Evolutionary conservation across 2,113 vertebrate species (phyloP).

Genomic region (Misgurnus mizolepis): DNA sequence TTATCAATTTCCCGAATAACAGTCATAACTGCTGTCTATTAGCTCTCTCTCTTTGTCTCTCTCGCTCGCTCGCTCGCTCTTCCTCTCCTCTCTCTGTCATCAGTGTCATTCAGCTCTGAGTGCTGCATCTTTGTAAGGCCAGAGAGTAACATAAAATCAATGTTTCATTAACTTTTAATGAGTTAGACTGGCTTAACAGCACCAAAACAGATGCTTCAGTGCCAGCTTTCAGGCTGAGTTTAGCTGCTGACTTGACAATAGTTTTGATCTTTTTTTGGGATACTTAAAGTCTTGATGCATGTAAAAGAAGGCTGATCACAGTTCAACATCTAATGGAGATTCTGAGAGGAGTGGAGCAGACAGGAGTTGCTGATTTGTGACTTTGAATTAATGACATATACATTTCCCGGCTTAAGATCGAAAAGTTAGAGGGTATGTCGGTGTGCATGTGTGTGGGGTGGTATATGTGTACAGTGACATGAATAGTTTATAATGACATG

Average conservation of each 20-base stretch:
- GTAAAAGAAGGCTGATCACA: slow-evolving; percentile 24
- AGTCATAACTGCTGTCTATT: slow-evolving; percentile 70
- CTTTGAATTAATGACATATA: no score
- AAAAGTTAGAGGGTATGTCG: background rate
- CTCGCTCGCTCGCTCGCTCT: slow-evolving; percentile 78
- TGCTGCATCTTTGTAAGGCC: slow-evolving; percentile 68
- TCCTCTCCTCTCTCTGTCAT: slow-evolving; percentile 73
- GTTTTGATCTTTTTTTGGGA: slow-evolving; percentile 27
- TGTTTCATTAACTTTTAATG: slow-evolving; percentile 83
- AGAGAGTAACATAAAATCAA: slow-evolving; percentile 79
- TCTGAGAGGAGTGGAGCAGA: background rate
- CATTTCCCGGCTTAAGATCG: background rate
- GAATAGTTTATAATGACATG: no score
- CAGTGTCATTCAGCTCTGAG: slow-evolving; percentile 70
- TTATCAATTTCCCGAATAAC: slow-evolving; percentile 68
- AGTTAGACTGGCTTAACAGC: slow-evolving; percentile 76
- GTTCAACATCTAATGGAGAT: slow-evolving; percentile 24
- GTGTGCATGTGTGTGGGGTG: no score
- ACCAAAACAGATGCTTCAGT: slow-evolving; percentile 74
- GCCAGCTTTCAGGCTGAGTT: slow-evolving; percentile 60
- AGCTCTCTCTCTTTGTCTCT: slow-evolving; percentile 71
- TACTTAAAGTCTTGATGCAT: slow-evolving; percentile 27
- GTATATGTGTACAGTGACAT: no score
- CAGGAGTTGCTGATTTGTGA: no score
- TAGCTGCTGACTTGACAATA: slow-evolving; percentile 49